A percentile compares a stretch with the other conserved stretches of the same genome.
These are phyloP conservation scores for Theropithecus gelada DNA, from an alignment of 2,113 vertebrate species.

Conservation along the genomic window DNA sequence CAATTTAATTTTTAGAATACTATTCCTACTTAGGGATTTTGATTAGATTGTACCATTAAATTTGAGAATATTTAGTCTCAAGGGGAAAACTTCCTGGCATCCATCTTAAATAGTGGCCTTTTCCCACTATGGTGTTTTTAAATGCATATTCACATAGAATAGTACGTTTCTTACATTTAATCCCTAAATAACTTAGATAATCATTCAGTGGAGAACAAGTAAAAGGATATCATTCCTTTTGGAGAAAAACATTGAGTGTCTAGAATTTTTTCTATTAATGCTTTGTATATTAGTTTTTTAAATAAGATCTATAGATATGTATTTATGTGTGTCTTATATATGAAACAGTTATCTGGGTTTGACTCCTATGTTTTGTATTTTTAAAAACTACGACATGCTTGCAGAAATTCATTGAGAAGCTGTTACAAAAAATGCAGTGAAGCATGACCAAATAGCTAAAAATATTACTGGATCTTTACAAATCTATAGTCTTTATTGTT, in stretches of 20 bases:
- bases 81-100: constrained; percentile 44
- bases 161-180: constrained; percentile 37
- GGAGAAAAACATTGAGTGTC: constrained; percentile 56
- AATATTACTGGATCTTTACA: constrained; percentile 54
- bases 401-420: constrained; percentile 45
- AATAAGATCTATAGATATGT: constrained; percentile 55
- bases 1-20: constrained; percentile 39
- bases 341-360: constrained; percentile 44
- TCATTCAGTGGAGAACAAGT: constrained; percentile 37
- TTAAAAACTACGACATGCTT: constrained; percentile 50
- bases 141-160: background rate
- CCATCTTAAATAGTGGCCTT: constrained; percentile 50
- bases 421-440: constrained; percentile 32
- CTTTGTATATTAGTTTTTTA: constrained; percentile 65
- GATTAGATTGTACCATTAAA: background rate
- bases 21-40: constrained; percentile 42
- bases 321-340: constrained; percentile 60
- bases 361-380: constrained; percentile 49
- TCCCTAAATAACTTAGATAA: constrained; percentile 52
- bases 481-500: constrained; percentile 1
- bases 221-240: constrained; percentile 33
- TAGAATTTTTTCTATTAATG: constrained; percentile 51
- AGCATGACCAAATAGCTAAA: background rate
- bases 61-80: constrained; percentile 37
- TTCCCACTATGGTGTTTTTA: background rate